Base-by-base conservation (phyloP, 2,113 vertebrate species). In the Callospermophilus lateralis region DNA sequence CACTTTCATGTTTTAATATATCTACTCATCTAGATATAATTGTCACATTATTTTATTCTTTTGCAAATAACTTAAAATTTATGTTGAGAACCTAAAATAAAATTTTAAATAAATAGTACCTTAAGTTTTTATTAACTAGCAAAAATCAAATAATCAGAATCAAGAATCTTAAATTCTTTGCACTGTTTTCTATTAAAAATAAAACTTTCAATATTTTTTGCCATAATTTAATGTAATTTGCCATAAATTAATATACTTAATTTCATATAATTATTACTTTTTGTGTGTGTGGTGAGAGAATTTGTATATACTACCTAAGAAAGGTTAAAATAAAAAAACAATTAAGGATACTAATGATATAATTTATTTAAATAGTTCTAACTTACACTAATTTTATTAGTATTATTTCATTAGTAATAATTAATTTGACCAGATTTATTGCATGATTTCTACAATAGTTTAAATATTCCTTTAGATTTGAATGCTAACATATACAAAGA, bases 121-220 rank as follows among this genome's bases (percentile, higher is more conserved):
- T 78, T 92, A 81, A 34, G 32, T 3, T 84, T 93, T 10, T 92
- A 37, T 91, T 86, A 89, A 83, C 83, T 81, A 97, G 7, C 4
- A 84, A 80, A 87, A 73, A 20, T 89, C 15, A 72, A 58, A 79
- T 34, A 39, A 37, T n/a, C 15, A 37, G 68, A 83, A 45, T 8
- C 4, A 67, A 58, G 6, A 72, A 24, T 3, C 58, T 1, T 63
- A 55, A 78, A 63, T 0, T 78, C 19, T 65, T 70, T 80, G 1
- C 15, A 72, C 0, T 19, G 19, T 45, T 91, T 88, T 83, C 15
- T 86, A 24, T 65, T 19, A 67, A 67, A 67, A 67, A 32, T 13
- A 67, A 67, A 1, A 15, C 65, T 32, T 67, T 63, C 61, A 28
- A 28, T 63, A 45, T n/a, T 8, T 45, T 45, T 45, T 45, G 45